Percentiles rank a stretch among this genome's conserved stretches.
These are phyloP conservation scores for Lasaia peninsularis DNA, from an alignment of 1,140 invertebrate species.

Conservation along the genomic window DNA sequence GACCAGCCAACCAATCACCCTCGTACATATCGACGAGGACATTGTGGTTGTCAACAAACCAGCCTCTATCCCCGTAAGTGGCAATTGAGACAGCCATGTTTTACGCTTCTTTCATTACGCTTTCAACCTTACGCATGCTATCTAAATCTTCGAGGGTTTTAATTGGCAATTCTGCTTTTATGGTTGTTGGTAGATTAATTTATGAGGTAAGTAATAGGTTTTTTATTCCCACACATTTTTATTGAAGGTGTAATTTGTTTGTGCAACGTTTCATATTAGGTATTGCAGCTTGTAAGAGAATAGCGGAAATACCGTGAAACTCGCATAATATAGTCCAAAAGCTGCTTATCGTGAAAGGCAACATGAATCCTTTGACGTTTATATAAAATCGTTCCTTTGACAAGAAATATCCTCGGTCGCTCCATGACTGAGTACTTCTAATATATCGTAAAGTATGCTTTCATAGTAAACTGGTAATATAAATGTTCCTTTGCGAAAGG, in stretches of 20 bases:
- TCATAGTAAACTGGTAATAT: conserved; percentile 3
- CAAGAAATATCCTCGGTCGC: conserved; percentile 44
- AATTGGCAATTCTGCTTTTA: conserved; percentile 3
- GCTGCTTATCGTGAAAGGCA: conserved; percentile 31
- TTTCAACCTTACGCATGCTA: neutral
- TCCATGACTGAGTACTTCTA: conserved; percentile 34
- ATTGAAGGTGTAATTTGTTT: too few species aligned
- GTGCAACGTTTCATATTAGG: neutral
- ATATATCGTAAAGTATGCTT: conserved; percentile 1
- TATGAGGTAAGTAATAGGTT: conserved; percentile 14
- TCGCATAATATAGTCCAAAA: conserved; percentile 21
- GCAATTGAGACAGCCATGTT: conserved; percentile 86
- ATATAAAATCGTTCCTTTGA: conserved; percentile 38
- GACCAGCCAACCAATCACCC: conserved; percentile 93
- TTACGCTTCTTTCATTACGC: conserved; percentile 43
- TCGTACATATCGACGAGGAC: conserved; percentile 98
- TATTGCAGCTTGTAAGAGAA: neutral
- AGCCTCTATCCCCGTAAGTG: conserved; percentile 97
- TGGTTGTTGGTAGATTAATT: conserved; percentile 8
- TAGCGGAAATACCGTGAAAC: conserved; percentile 11
- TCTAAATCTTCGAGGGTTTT: neutral
- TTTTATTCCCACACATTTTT: neutral
- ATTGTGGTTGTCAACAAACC: conserved; percentile 99
- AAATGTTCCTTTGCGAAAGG: conserved; percentile 2
- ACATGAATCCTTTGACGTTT: conserved; percentile 38